phyloP scores from a whole-genome alignment of 2,113 vertebrate species.

The Dryoscopus gambensis region DNA sequence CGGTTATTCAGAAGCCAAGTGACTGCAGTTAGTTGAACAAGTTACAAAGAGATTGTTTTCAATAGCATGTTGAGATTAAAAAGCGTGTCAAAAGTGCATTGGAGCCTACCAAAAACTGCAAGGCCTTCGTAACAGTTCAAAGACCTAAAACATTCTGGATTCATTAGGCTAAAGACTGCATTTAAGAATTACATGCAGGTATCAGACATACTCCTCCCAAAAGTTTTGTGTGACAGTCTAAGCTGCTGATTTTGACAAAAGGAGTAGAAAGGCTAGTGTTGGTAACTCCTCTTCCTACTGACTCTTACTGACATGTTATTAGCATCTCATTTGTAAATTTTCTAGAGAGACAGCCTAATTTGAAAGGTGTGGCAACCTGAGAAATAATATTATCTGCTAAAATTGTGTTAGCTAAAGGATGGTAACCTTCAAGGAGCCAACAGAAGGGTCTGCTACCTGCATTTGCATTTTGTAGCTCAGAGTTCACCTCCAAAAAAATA shows the following conservation, averaged over 20 bases:
- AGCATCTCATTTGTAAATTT: neutral
- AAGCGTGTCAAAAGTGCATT: neutral
- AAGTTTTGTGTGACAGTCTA: neutral
- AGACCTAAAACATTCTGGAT: neutral
- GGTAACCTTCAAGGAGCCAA: neutral
- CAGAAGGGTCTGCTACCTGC: neutral
- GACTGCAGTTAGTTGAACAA: neutral
- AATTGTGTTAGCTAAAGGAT: neutral
- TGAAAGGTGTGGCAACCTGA: neutral
- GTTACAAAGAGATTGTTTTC: neutral
- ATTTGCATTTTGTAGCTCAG: neutral
- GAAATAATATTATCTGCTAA: neutral
- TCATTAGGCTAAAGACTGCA: neutral
- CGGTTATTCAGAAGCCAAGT: neutral
- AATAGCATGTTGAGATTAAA: neutral
- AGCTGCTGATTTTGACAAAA: neutral
- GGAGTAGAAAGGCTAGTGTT: neutral
- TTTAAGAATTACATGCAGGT: neutral
- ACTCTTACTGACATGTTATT: neutral
- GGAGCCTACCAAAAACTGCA: neutral
- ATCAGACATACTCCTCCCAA: neutral
- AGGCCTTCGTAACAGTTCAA: neutral
- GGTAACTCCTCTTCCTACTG: neutral
- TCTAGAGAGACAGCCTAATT: neutral
- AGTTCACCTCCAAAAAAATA: neutral